phyloP scores from a whole-genome alignment of 2,113 vertebrate species.

The Paratilapia polleni region DNA sequence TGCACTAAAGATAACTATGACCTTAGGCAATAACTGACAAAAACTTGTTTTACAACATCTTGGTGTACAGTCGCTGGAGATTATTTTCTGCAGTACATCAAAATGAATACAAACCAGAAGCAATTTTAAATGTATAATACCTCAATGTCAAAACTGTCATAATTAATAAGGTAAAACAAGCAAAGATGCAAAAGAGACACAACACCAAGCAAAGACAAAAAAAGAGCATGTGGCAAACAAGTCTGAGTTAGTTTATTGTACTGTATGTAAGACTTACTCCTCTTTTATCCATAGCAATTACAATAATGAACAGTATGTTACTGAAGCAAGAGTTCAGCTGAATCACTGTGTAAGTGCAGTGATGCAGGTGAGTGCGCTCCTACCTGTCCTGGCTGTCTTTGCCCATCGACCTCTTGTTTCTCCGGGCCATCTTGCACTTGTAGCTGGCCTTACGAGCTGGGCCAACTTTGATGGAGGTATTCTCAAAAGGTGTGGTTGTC shows the following conservation, averaged over 20 bases:
- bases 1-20: neutral
- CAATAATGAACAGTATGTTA: constrained; percentile 4
- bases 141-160: neutral
- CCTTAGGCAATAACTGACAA: neutral
- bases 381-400: constrained; percentile 91
- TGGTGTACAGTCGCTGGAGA: neutral
- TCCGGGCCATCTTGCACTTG: constrained; percentile 92
- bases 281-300: neutral
- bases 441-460: constrained; percentile 90
- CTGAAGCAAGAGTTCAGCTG: neutral
- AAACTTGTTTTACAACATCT: neutral
- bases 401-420: constrained; percentile 84
- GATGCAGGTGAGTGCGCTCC: neutral
- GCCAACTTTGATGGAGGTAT: constrained; percentile 93
- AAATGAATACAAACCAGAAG: neutral
- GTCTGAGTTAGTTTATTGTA: neutral
- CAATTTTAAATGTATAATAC: neutral
- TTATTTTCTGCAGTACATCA: neutral
- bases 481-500: constrained; percentile 94
- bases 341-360: neutral
- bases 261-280: neutral
- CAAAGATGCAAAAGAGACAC: neutral
- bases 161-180: neutral
- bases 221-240: too few species aligned
- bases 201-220: too few species aligned